Conservation (phyloP, 1,140 invertebrate genomes). For the Euwallacea fornicatus region DNA sequence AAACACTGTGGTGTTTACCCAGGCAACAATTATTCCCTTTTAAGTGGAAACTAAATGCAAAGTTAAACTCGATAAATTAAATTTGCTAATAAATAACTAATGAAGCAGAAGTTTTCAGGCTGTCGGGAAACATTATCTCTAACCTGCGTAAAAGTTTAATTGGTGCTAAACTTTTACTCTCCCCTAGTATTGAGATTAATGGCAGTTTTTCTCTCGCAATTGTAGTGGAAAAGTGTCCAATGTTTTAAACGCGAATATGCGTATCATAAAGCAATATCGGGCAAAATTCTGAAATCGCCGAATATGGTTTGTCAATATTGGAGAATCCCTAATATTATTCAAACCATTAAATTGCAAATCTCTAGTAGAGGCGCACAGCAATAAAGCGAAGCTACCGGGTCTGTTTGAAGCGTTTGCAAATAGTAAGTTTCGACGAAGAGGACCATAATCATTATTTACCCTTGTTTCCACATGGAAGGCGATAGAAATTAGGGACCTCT, state of each 20-base stretch:
- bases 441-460: conserved; percentile 21
- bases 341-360: conserved; percentile 14
- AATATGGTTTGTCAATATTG: too few species aligned
- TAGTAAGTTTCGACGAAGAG: conserved; percentile 14
- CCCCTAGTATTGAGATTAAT: neutral
- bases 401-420: conserved; percentile 13
- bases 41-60: neutral
- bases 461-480: conserved; percentile 12
- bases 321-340: neutral
- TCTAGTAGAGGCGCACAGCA: neutral
- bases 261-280: too few species aligned
- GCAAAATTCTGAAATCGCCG: too few species aligned
- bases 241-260: too few species aligned
- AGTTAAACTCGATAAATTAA: conserved; percentile 7
- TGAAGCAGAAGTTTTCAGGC: conserved; percentile 1
- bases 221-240: too few species aligned
- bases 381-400: conserved; percentile 14
- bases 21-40: too few species aligned
- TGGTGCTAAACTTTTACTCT: neutral
- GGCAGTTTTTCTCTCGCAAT: neutral
- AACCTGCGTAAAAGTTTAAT: conserved; percentile 4
- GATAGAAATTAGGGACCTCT: conserved; percentile 15
- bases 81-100: neutral
- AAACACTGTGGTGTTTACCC: too few species aligned
- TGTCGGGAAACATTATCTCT: neutral